Percentiles rank a stretch among this genome's conserved stretches.
Evolutionary conservation across 2,797 vertebrate genomes (phyloP).

Genomic region (Gallinago stenura): DNA sequence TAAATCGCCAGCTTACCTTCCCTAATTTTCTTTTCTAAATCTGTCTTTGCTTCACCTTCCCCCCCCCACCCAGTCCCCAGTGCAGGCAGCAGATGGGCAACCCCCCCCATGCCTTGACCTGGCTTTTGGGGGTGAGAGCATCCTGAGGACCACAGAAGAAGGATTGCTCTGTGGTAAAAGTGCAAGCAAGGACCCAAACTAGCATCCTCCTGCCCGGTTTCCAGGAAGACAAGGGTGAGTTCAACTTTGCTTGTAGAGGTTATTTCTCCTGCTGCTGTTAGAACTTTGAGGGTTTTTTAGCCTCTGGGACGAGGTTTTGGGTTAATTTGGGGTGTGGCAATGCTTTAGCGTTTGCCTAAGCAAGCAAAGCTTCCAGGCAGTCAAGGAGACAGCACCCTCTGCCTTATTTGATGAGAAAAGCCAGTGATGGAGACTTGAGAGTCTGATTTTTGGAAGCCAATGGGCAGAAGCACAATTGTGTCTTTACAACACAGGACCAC

Average conservation of each 20-base stretch:
- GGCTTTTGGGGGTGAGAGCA: background rate
- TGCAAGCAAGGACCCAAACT: background rate
- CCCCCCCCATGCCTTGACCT: background rate
- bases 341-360: background rate
- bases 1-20: slow-evolving; percentile 15
- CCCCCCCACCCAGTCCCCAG: too few species aligned
- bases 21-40: slow-evolving; percentile 9
- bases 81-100: background rate
- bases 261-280: background rate
- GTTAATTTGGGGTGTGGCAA: background rate
- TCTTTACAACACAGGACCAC: background rate
- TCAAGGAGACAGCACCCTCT: slow-evolving; percentile 6
- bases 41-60: background rate
- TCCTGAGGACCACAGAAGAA: accelerated
- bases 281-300: background rate
- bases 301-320: background rate
- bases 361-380: background rate
- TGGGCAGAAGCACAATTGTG: background rate
- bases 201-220: background rate
- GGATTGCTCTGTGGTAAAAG: background rate
- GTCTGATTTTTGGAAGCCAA: background rate
- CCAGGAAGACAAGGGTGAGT: background rate
- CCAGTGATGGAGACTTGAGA: background rate
- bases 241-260: background rate
- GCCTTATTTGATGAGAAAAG: background rate